These are phyloP conservation scores for Pristionchus fissidentatus DNA, from an alignment of 2,888 invertebrate species.

Conservation along the genomic window DNA sequence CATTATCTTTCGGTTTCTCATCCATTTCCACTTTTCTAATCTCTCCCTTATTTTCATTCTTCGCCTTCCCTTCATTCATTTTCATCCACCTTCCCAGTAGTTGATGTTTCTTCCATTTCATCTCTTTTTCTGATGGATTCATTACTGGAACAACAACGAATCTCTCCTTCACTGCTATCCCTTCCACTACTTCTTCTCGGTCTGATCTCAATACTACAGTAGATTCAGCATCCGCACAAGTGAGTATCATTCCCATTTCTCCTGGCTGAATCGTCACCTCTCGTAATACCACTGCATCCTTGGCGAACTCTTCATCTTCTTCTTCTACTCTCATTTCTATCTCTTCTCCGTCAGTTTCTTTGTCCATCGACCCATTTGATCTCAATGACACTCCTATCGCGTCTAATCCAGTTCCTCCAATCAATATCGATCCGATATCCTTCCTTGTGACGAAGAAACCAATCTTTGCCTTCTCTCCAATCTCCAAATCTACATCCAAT, in stretches of 20 bases:
- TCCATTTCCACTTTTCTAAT: neutral
- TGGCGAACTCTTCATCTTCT: neutral
- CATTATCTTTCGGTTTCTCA: neutral
- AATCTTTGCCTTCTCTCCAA: neutral
- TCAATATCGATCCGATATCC: neutral
- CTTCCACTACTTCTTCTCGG: neutral
- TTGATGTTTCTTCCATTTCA: neutral
- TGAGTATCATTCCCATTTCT: neutral
- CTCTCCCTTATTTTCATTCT: neutral
- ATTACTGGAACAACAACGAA: neutral
- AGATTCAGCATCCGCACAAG: slow-evolving; percentile 27
- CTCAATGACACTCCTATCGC: slow-evolving; percentile 4
- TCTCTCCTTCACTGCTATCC: neutral
- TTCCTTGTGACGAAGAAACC: neutral
- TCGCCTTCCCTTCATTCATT: slow-evolving; percentile 49
- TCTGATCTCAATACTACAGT: neutral
- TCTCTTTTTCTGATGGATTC: neutral
- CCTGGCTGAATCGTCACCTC: neutral
- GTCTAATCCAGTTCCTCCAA: neutral
- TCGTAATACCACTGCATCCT: neutral
- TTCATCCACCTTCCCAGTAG: slow-evolving; percentile 40
- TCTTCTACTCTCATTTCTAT: neutral
- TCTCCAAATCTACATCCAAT: neutral
- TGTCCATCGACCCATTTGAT: slow-evolving; percentile 40
- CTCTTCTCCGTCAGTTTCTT: slow-evolving; percentile 55